Evolutionary conservation across 2,888 invertebrate genomes (phyloP), one percentile per base, ranked within the genome.

Genomic region (Formica aserva): DNA sequence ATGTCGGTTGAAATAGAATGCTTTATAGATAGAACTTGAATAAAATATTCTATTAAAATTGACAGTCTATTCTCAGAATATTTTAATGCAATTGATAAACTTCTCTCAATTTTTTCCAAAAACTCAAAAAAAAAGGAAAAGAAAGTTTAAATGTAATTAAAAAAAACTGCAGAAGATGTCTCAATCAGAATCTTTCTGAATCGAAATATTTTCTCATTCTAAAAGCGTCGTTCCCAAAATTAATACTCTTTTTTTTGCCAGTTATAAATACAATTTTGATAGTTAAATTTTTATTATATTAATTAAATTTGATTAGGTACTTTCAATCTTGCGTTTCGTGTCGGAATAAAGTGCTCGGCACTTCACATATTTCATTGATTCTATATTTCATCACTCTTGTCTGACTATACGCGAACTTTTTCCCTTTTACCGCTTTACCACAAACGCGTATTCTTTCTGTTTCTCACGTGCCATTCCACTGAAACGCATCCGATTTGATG

Each of bases 281-380:
- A 63, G 81, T 84, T 87, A 90, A 90, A 89, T 92, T 84, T 86
- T 86, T 87, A 22, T 62, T 26, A 18, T 85, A 87, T 85, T 84
- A 84, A 52, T 52, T 52, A 86, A 90, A 91, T 91, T 90, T 91
- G 91, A 92, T 93, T 92, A 87, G 86, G 74, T 86, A 85, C 91
- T 91, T 90, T 90, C 91, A 91, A 92, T 93, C 92, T 90, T 88
- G 84, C 86, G 82, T 83, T 77, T 90, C 87, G 90, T 87, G 86
- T 65, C 85, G 86, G 90, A 91, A 92, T 92, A 92, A 92, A 92
- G 66, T 26, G n/a, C 26, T 92, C 90, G 91, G 83, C 85, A 88
- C 87, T 91, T 45, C 76, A 75, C 82, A 90, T 89, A 88, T 91
- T 52, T 52, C 88, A 85, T 29, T 85, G 86, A 77, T 85, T 86